Conservation (phyloP, 1,140 invertebrate species). For the Phymorhynchus buccinoides region DNA sequence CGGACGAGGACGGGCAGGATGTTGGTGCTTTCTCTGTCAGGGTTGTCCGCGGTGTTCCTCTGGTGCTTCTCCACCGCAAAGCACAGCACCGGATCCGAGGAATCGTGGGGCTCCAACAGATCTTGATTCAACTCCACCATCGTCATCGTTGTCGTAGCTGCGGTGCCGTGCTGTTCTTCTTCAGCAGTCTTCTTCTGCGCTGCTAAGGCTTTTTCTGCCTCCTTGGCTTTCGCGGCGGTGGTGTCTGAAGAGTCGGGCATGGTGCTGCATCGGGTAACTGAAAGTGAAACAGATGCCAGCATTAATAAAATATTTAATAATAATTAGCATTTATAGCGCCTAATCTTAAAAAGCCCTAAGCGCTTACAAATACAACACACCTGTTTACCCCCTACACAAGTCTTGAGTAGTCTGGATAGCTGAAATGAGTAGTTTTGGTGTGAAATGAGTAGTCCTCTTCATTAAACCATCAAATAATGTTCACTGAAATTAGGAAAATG, state of each 20-base stretch:
- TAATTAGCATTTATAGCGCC: too few species aligned
- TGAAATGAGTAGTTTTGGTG: too few species aligned
- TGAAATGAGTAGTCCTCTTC: too few species aligned
- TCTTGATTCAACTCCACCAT: neutral
- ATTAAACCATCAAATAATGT: too few species aligned
- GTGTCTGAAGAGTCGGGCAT: neutral
- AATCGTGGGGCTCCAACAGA: neutral
- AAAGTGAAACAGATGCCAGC: too few species aligned
- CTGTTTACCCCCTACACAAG: too few species aligned
- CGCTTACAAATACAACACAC: too few species aligned
- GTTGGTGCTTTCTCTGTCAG: neutral
- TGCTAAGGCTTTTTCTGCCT: neutral
- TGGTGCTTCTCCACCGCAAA: slow-evolving; percentile 8
- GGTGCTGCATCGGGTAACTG: neutral
- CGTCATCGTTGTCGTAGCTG: too few species aligned
- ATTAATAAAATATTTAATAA: too few species aligned
- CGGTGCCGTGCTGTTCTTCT: neutral
- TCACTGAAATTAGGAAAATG: too few species aligned
- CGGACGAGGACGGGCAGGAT: slow-evolving; percentile 7
- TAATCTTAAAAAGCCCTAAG: too few species aligned
- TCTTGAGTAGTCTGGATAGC: too few species aligned
- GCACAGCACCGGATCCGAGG: neutral
- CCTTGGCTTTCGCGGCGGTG: neutral
- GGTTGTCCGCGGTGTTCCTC: slow-evolving; percentile 9
- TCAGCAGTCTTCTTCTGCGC: neutral